Evolutionary conservation across 1,140 invertebrate genomes (phyloP), one percentile per base, ranked within the genome.

Genomic region (Eupeodes corollae): DNA sequence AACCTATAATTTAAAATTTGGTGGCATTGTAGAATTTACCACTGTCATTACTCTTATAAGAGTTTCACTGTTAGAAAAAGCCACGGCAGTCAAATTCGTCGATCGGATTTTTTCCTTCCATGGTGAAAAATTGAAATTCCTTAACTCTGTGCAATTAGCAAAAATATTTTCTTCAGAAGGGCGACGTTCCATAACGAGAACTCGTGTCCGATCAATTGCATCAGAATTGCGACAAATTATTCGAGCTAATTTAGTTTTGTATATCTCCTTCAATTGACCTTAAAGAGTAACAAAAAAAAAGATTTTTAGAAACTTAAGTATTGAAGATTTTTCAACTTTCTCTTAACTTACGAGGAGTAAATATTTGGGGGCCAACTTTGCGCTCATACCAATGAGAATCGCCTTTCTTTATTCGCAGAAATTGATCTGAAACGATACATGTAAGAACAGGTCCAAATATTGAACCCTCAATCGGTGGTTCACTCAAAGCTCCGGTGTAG

Each of bases 151-250:
- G 57, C 86, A 88, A 42, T 76, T 69, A 10, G 81, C 67, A 9
- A 80, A 70, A 0, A 73, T 73, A 70, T 89, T 88, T 2, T 68
- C 69, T n/a, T 62, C 39, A 1, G 62, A 69, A 1, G 76, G 56
- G 0, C 72, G 72, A 42, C 75, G 69, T 41, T 64, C 54, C 82
- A 96, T 92, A 0, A 91, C 86, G 53, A 80, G 70, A 8, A 76
- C 75, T 57, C 94, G 92, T 5, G 88, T 77, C 14, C 73, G 65
- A 15, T 75, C 72, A 2, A 94, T 72, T 5, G 78, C 73, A 53
- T 88, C 86, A 1, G 86, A 80, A 70, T 91, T 97, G 49, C 90
- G 83, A 61, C 95, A 99, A 35, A 98, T 83, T 6, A 98, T 75
- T 33, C 80, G 75, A 0, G 91, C 84, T 13, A 99, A 67, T 1